These are phyloP conservation scores for Columbina picui DNA, from an alignment of 2,113 vertebrate genomes.

Conservation along the genomic window DNA sequence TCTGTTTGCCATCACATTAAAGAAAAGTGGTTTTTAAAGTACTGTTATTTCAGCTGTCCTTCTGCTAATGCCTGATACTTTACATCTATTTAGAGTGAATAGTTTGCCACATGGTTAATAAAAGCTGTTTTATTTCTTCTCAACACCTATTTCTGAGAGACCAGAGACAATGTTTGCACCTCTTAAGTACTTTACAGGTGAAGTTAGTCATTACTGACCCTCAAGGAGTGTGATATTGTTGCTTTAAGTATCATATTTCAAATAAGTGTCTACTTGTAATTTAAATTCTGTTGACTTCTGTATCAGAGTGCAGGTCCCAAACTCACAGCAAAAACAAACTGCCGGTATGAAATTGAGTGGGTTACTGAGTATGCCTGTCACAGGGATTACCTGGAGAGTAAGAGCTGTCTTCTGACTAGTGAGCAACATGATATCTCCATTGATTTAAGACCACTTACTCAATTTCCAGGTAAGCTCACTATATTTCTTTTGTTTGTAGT, in stretches of 20 bases:
- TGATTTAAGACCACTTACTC: conserved; percentile 84
- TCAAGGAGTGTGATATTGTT: not conserved
- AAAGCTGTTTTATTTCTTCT: not conserved
- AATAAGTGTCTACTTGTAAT: not conserved
- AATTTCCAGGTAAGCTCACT: conserved; percentile 66
- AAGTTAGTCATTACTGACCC: not conserved
- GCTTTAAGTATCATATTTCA: not conserved
- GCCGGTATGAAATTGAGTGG: conserved; percentile 94
- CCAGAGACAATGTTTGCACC: not conserved
- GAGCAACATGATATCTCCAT: conserved; percentile 87
- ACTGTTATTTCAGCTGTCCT: not conserved
- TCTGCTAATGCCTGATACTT: not conserved
- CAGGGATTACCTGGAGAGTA: conserved; percentile 91
- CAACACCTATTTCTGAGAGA: not conserved
- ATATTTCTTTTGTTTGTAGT: not conserved
- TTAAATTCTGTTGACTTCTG: not conserved
- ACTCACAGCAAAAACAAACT: conserved; percentile 87
- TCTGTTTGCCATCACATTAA: not conserved
- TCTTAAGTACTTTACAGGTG: not conserved
- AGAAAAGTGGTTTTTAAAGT: not conserved
- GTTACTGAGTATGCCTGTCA: conserved; percentile 94
- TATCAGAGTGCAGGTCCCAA: conserved; percentile 85
- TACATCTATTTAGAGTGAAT: not conserved
- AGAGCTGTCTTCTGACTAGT: conserved; percentile 80
- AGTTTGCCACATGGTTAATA: not conserved